These are phyloP conservation scores for Butorides virescens DNA, from an alignment of 2,113 vertebrate species.

Conservation along the genomic window DNA sequence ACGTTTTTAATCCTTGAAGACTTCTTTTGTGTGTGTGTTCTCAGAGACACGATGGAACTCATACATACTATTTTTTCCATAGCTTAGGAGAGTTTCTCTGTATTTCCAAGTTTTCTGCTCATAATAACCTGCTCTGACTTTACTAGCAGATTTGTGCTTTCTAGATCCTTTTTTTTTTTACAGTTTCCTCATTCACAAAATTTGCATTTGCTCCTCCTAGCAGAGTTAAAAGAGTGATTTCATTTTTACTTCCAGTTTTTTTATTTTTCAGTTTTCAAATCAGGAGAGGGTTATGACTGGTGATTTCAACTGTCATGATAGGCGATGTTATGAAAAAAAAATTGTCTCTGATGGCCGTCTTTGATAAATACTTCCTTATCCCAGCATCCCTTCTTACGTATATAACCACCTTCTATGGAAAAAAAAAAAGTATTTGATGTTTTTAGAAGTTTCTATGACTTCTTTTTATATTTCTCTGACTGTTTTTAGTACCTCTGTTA, in stretches of 20 bases:
- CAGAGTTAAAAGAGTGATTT: background rate
- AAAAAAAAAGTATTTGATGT: background rate
- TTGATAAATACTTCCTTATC: background rate
- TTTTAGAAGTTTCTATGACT: background rate
- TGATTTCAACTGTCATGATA: background rate
- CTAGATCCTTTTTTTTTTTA: background rate
- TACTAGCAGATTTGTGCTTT: background rate
- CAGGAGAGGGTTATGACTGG: background rate
- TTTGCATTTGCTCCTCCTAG: background rate
- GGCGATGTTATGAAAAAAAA: background rate
- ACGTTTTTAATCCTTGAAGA: background rate
- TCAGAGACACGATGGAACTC: background rate
- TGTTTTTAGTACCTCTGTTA: background rate
- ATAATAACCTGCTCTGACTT: background rate
- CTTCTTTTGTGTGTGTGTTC: background rate
- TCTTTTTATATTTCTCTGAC: background rate
- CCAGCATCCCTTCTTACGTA: background rate
- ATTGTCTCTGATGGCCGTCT: rapidly evolving
- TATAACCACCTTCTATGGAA: background rate
- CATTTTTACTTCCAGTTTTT: background rate
- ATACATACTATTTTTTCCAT: background rate
- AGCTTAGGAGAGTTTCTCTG: background rate
- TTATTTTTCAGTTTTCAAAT: background rate
- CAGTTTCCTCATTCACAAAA: background rate
- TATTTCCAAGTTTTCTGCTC: background rate